Percentiles rank a stretch among this genome's conserved stretches.
These are phyloP conservation scores for Acanthaster planci DNA, from an alignment of 35 echinoderm and acorn worm genomes.

Conservation along the genomic window DNA sequence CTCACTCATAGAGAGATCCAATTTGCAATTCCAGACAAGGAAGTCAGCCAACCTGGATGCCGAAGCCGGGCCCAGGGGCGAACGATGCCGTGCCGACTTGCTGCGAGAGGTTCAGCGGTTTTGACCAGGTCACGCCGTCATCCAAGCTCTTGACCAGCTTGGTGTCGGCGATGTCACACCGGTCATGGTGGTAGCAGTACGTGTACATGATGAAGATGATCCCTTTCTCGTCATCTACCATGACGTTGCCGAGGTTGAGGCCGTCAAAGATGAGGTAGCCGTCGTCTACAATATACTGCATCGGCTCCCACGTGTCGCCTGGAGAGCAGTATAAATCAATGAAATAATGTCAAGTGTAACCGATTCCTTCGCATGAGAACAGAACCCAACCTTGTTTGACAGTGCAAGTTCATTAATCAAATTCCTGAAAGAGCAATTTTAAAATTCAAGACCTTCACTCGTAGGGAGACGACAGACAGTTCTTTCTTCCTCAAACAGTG, in stretches of 20 bases:
- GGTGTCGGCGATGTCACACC: slow-evolving; percentile 51
- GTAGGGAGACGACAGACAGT: too few species aligned
- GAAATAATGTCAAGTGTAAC: too few species aligned
- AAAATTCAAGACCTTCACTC: too few species aligned
- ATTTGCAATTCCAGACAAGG: too few species aligned
- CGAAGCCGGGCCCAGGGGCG: slow-evolving; percentile 83
- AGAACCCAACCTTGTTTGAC: too few species aligned
- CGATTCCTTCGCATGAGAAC: too few species aligned
- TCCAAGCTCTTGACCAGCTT: slow-evolving; percentile 84
- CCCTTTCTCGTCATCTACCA: slow-evolving; percentile 72
- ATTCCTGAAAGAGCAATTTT: too few species aligned
- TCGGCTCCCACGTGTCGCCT: slow-evolving; percentile 70
- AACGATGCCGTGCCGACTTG: slow-evolving; percentile 56
- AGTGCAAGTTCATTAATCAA: too few species aligned
- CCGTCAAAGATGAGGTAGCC: slow-evolving; percentile 51
- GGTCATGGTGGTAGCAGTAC: slow-evolving; percentile 60
- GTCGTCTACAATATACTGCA: slow-evolving; percentile 69
- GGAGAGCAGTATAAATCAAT: too few species aligned
- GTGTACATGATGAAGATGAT: slow-evolving; percentile 80
- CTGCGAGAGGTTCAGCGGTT: not conserved
- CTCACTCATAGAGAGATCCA: too few species aligned
- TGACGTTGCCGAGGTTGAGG: slow-evolving; percentile 71
- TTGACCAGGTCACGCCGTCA: slow-evolving; percentile 75
- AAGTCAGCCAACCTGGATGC: slow-evolving; percentile 71
- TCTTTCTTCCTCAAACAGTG: too few species aligned